Percentiles rank a stretch among this genome's conserved stretches.
Evolutionary conservation across 2,113 vertebrate species (phyloP).

Genomic region (Rhipidura dahli): DNA sequence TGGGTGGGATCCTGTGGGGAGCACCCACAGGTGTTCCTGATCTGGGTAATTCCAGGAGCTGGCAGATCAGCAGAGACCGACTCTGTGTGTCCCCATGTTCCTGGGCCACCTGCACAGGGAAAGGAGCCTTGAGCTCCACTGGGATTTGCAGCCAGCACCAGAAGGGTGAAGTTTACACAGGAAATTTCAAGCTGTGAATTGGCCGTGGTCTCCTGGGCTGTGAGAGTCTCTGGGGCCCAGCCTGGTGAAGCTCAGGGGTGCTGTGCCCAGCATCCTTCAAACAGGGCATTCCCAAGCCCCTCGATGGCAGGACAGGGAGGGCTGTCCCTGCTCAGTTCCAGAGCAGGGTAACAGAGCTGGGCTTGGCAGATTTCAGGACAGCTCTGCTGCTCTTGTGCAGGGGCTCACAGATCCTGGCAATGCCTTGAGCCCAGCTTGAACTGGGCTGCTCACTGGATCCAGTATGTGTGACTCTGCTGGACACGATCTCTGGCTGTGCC

Average conservation of each 20-base stretch:
- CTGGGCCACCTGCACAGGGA: background rate
- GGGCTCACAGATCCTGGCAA: background rate
- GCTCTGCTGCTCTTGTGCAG: background rate
- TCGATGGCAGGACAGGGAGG: rapidly evolving
- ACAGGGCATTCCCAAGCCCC: rapidly evolving
- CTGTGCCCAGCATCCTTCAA: background rate
- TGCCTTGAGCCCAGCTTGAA: background rate
- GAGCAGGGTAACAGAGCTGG: background rate
- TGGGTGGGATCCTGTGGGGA: background rate
- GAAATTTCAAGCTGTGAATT: background rate
- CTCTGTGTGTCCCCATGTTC: rapidly evolving
- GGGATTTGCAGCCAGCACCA: background rate
- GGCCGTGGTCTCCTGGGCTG: background rate
- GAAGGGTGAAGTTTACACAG: background rate
- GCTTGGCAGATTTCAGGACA: background rate
- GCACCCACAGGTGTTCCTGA: background rate
- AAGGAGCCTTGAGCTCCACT: background rate
- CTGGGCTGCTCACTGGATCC: background rate
- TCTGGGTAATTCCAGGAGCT: background rate
- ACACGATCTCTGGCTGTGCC: background rate
- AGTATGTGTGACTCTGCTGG: background rate
- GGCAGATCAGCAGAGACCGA: background rate
- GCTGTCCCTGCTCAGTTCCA: rapidly evolving
- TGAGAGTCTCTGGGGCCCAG: background rate
- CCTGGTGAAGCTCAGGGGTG: background rate